Evolutionary conservation across 2,888 invertebrate genomes (phyloP).

Genomic region (Leptothorax acervorum): DNA sequence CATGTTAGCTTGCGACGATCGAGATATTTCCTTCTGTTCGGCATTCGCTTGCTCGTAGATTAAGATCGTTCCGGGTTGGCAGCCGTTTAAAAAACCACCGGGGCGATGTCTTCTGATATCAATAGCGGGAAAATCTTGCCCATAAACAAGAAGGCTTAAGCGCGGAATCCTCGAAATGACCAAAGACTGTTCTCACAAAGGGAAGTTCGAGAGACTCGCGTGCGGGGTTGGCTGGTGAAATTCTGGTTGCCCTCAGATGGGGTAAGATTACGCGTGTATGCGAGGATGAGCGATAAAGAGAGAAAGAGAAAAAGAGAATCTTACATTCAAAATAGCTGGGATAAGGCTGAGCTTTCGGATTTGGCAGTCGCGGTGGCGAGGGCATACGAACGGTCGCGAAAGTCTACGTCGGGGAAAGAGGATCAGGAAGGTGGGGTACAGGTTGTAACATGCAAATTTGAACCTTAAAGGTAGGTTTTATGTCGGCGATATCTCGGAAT

Average conservation of each 20-base stretch:
- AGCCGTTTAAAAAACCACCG: conserved; percentile 51
- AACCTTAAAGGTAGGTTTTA: conserved; percentile 85
- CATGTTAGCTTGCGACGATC: not conserved
- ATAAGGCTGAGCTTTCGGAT: conserved; percentile 78
- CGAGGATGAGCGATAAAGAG: conserved; percentile 6
- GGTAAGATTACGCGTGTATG: conserved; percentile 43
- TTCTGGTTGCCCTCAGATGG: conserved; percentile 28
- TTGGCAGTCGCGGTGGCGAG: conserved; percentile 54
- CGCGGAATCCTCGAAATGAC: conserved; percentile 79
- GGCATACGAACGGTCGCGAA: conserved; percentile 61
- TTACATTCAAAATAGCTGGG: conserved; percentile 83
- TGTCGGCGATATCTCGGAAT: conserved; percentile 85
- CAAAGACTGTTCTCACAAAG: conserved; percentile 74
- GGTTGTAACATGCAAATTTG: conserved; percentile 85
- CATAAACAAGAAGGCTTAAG: conserved; percentile 83
- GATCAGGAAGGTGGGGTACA: conserved; percentile 74
- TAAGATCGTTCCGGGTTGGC: conserved; percentile 38
- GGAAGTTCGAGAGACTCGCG: conserved; percentile 18
- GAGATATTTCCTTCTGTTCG: not conserved
- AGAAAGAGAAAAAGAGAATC: conserved; percentile 72
- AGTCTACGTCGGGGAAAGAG: conserved; percentile 70
- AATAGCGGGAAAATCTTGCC: conserved; percentile 75
- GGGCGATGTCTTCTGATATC: conserved; percentile 44
- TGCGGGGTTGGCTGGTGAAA: conserved; percentile 29
- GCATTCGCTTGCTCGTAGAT: not conserved